A percentile compares a stretch with the other conserved stretches of the same genome.
phyloP scores from a whole-genome alignment of 1,140 invertebrate genomes.

The Heliconius himera region DNA sequence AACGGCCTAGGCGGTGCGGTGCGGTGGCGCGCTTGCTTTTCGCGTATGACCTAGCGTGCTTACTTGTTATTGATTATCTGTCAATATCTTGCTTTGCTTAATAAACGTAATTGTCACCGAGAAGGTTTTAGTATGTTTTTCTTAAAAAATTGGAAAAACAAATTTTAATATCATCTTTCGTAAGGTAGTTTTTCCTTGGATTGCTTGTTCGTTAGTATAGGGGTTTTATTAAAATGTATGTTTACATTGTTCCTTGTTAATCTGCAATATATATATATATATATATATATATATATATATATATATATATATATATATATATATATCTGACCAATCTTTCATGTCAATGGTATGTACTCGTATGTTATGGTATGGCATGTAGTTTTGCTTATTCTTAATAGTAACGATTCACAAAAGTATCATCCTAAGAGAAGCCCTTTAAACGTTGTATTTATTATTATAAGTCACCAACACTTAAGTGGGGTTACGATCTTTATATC shows the following conservation, averaged over 20 bases:
- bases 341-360: no score
- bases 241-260: background rate
- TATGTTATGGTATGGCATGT: no score
- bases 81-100: slow-evolving; percentile 58
- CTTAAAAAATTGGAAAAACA: background rate
- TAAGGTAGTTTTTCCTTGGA: background rate
- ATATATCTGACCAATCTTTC: no score
- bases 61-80: slow-evolving; percentile 69
- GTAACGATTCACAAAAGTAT: background rate
- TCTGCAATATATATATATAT: no score
- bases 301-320: no score
- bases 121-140: background rate
- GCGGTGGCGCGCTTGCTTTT: slow-evolving; percentile 61
- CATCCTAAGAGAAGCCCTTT: background rate
- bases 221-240: background rate
- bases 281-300: no score
- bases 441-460: background rate
- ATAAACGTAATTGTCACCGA: background rate
- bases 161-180: background rate
- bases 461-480: background rate
- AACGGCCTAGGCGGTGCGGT: slow-evolving; percentile 70
- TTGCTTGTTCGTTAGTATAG: background rate
- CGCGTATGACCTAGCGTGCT: slow-evolving; percentile 64
- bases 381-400: background rate
- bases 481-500: background rate